Base-by-base conservation (phyloP, 1,140 invertebrate species). In the Diploscapter pachys region DNA sequence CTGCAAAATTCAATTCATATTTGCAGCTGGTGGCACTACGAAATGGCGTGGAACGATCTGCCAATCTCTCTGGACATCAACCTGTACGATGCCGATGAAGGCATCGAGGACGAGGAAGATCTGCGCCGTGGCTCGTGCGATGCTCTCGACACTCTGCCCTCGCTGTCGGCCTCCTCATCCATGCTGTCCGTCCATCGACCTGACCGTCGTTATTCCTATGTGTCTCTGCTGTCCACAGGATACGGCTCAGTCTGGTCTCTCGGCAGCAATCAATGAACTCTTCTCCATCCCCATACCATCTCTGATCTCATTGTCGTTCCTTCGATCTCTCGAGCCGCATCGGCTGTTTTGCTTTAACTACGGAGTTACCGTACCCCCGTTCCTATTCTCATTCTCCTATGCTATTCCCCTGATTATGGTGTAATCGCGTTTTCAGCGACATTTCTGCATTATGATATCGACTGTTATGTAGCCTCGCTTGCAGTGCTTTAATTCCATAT, bases 41-140 rank as follows among this genome's bases (percentile, higher is more conserved):
- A 78, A 65, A 78, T 78, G 77, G 59, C 73, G 31, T 78, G 77
- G 77, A 71, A 78, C 3, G 77, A 74, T 50, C 62, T 57, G n/a
- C 65, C 73, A n/a, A 52, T 69, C 66, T 5, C 53, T 63, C 57
- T 65, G 55, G 31, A 66, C 53, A 63, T 67, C 59, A 6, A 64
- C 64, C 2, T 73, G 2, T 54, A 63, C 11, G 57, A 51, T 4
- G 51, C 63, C 4, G 61, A 64, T 9, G 69, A 71, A 13, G 61
- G 64, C 3, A 50, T 64, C 55, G 72, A 73, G 50, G 11, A 54
- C 55, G 72, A 73, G 50, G 11, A 54, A 55, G 72, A 55, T 11
- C 56, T 55, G 13, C 66, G 66, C 11, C 66, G 66, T 9, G 66
- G 66, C 8, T 68, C 66, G 5, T 68, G 53, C 66, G 53, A 52